phyloP scores from a whole-genome alignment of 2,113 vertebrate species.

The Gymnocephalus cernua region DNA sequence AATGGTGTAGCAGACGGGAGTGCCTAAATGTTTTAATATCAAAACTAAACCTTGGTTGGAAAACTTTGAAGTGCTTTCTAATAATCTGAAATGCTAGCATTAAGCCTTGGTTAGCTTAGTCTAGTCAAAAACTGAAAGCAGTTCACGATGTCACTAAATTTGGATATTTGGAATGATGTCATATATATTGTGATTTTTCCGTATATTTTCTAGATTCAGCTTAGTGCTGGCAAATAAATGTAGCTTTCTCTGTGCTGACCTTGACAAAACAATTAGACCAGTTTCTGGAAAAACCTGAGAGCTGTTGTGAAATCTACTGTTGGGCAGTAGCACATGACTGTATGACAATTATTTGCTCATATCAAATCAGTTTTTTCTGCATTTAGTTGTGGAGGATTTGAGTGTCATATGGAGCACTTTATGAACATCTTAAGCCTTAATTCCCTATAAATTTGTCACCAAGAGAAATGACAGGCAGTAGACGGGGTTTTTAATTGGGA shows the following conservation, averaged over 20 bases:
- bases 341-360: conserved; percentile 25
- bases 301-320: conserved; percentile 59
- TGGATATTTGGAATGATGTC: conserved; percentile 64
- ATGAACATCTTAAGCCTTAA: conserved; percentile 82
- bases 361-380: conserved; percentile 39
- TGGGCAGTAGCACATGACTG: conserved; percentile 61
- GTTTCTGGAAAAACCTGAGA: conserved; percentile 38
- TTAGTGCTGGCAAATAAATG: conserved; percentile 48
- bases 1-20: conserved; percentile 65
- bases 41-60: conserved; percentile 54
- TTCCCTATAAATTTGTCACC: conserved; percentile 56
- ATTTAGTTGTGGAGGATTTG: conserved; percentile 42
- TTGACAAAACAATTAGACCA: conserved; percentile 39
- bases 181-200: conserved; percentile 26
- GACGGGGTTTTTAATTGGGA: conserved; percentile 47
- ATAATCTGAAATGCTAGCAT: conserved; percentile 46
- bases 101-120: conserved; percentile 52
- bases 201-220: conserved; percentile 45
- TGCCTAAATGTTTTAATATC: conserved; percentile 64
- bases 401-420: conserved; percentile 80
- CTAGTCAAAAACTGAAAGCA: conserved; percentile 47
- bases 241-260: conserved; percentile 54
- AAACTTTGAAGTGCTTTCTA: conserved; percentile 63
- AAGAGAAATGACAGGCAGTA: conserved; percentile 20
- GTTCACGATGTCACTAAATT: conserved; percentile 62